These are phyloP conservation scores for Mola mola DNA, from an alignment of 2,113 vertebrate genomes.

Conservation along the genomic window DNA sequence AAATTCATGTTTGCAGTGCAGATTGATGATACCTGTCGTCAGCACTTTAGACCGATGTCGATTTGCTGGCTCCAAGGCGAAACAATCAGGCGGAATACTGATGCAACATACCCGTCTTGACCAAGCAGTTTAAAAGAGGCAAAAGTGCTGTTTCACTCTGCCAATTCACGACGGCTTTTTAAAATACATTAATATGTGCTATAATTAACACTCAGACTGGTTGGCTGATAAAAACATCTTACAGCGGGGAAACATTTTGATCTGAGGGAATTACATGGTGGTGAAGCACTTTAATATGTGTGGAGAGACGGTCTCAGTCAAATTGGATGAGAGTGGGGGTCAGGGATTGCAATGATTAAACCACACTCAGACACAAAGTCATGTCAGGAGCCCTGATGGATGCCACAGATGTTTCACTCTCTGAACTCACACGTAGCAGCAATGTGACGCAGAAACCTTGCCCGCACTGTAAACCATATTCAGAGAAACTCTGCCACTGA, in stretches of 20 bases:
- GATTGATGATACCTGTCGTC: no score
- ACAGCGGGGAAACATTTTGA: conserved; percentile 62
- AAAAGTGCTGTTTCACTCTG: no score
- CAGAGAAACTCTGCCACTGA: conserved; percentile 11
- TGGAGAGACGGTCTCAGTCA: conserved; percentile 54
- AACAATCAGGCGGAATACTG: no score
- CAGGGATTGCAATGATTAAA: conserved; percentile 59
- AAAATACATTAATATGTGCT: no score
- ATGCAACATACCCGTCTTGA: no score
- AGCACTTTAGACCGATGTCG: no score
- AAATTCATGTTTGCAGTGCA: no score
- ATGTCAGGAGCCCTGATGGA: conserved; percentile 58
- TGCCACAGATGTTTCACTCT: conserved; percentile 52
- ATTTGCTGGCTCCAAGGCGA: no score
- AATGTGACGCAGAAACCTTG: conserved; percentile 5
- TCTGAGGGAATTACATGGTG: conserved; percentile 53
- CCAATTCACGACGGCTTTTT: no score
- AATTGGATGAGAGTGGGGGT: conserved; percentile 41
- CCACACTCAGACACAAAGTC: conserved; percentile 61
- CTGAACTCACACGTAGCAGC: conserved; percentile 16
- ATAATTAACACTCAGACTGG: no score
- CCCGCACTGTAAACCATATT: conserved; percentile 15
- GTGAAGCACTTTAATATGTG: conserved; percentile 44
- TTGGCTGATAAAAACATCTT: no score
- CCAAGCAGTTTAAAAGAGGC: no score